These are phyloP conservation scores for Cercopithecus mona DNA, from an alignment of 2,113 vertebrate species.

Conservation along the genomic window DNA sequence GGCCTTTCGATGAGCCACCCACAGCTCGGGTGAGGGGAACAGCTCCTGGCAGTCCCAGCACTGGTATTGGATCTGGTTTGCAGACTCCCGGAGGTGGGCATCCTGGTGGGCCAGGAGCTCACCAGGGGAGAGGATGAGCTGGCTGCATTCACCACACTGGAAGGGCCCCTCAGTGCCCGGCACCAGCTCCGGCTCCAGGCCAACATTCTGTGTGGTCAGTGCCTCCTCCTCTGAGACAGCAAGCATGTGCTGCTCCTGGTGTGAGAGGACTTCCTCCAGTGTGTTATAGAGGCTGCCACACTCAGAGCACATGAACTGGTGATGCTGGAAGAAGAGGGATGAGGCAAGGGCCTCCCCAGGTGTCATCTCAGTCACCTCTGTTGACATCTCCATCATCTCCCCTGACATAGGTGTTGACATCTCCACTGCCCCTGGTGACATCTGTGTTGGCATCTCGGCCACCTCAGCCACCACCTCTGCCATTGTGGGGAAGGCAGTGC, in stretches of 20 bases:
- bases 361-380: slow-evolving; percentile 64
- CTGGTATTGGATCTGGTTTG: slow-evolving; percentile 91
- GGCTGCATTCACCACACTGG: slow-evolving; percentile 92
- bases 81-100: slow-evolving; percentile 88
- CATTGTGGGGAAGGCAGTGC: slow-evolving; percentile 33
- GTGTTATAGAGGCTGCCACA: slow-evolving; percentile 92
- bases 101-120: slow-evolving; percentile 93
- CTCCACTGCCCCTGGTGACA: slow-evolving; percentile 41
- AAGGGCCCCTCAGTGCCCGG: slow-evolving; percentile 82
- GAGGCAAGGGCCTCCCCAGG: slow-evolving; percentile 72
- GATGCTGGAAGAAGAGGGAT: slow-evolving; percentile 86
- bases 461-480: slow-evolving; percentile 64
- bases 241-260: slow-evolving; percentile 90
- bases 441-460: slow-evolving; percentile 32
- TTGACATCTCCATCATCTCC: slow-evolving; percentile 43
- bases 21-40: slow-evolving; percentile 89
- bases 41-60: slow-evolving; percentile 92
- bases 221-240: slow-evolving; percentile 35
- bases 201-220: slow-evolving; percentile 16
- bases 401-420: background rate
- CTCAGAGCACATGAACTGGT: slow-evolving; percentile 95
- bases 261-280: slow-evolving; percentile 91
- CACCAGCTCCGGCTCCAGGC: background rate
- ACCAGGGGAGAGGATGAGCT: slow-evolving; percentile 87
- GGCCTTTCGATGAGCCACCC: slow-evolving; percentile 90